These are phyloP conservation scores for Eristalinus aeneus DNA, from an alignment of 2,888 invertebrate species.

Conservation along the genomic window DNA sequence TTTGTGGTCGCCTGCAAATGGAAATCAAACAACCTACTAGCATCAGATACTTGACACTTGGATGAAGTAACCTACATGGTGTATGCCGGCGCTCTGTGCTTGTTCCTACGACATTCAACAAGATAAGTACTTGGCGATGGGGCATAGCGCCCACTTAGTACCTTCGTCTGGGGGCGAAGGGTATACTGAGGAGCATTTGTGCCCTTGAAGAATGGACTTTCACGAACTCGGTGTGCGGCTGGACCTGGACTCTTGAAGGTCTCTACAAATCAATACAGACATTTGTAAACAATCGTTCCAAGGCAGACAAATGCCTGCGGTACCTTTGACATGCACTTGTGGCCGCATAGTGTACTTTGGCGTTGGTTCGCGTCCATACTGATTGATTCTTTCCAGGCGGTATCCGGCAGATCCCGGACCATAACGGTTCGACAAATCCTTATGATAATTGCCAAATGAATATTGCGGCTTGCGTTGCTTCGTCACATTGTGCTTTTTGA, in stretches of 20 bases:
- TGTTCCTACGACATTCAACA: slow-evolving; percentile 73
- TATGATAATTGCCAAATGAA: slow-evolving; percentile 75
- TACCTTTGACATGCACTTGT: neutral
- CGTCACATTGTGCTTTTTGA: slow-evolving; percentile 81
- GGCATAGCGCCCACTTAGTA: neutral
- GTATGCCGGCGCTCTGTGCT: slow-evolving; percentile 72
- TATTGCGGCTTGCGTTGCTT: slow-evolving; percentile 80
- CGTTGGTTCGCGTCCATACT: slow-evolving; percentile 74
- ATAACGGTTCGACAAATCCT: slow-evolving; percentile 73
- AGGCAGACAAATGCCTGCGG: neutral
- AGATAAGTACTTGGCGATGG: slow-evolving; percentile 76
- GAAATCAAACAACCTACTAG: neutral
- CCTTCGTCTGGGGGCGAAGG: slow-evolving; percentile 74
- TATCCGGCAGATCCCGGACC: slow-evolving; percentile 75
- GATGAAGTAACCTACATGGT: slow-evolving; percentile 74
- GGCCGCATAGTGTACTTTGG: slow-evolving; percentile 26
- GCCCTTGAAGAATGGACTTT: slow-evolving; percentile 75
- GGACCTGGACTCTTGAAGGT: slow-evolving; percentile 76
- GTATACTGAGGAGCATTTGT: slow-evolving; percentile 81
- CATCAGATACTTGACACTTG: neutral
- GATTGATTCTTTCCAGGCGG: slow-evolving; percentile 72
- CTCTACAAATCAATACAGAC: slow-evolving; percentile 4
- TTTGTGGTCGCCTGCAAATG: neutral
- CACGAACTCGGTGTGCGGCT: slow-evolving; percentile 75
- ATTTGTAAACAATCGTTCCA: neutral